Conservation (phyloP, 2,888 invertebrate species). For the Sesamia inferens region DNA sequence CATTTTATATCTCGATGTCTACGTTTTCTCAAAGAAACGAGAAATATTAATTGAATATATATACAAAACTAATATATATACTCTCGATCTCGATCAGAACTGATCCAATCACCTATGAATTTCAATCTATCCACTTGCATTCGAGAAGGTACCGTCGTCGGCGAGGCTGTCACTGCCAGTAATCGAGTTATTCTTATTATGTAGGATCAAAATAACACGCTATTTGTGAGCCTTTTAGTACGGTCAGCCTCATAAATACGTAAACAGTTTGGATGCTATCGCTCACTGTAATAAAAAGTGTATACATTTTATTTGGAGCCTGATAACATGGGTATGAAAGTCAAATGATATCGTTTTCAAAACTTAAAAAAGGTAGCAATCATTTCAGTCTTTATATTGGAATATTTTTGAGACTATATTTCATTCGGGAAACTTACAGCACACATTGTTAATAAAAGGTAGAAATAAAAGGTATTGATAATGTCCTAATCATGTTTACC, state of each 20-base stretch:
- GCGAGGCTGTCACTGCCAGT: conserved; percentile 33
- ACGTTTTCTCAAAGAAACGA: background rate
- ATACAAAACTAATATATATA: too few species aligned
- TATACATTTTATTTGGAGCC: conserved; percentile 37
- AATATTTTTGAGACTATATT: conserved; percentile 1
- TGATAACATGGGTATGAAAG: background rate
- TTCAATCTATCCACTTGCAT: conserved; percentile 32
- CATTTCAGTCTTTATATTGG: background rate
- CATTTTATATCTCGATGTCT: background rate
- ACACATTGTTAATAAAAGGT: too few species aligned
- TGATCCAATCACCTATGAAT: conserved; percentile 35
- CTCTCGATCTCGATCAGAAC: conserved; percentile 4
- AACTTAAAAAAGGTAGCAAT: conserved; percentile 25
- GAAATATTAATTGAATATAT: background rate
- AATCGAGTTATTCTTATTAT: conserved; percentile 43
- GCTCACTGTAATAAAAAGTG: conserved; percentile 49
- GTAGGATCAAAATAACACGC: conserved; percentile 58
- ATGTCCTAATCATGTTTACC: too few species aligned
- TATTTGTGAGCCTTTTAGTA: conserved; percentile 60
- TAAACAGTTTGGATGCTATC: conserved; percentile 55
- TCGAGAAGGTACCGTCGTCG: background rate
- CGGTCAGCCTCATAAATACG: conserved; percentile 60
- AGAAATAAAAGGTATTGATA: too few species aligned
- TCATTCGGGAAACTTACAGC: too few species aligned
- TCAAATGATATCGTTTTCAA: conserved; percentile 6